phyloP scores from a whole-genome alignment of 2,113 vertebrate genomes.

The Pelusios castaneus region DNA sequence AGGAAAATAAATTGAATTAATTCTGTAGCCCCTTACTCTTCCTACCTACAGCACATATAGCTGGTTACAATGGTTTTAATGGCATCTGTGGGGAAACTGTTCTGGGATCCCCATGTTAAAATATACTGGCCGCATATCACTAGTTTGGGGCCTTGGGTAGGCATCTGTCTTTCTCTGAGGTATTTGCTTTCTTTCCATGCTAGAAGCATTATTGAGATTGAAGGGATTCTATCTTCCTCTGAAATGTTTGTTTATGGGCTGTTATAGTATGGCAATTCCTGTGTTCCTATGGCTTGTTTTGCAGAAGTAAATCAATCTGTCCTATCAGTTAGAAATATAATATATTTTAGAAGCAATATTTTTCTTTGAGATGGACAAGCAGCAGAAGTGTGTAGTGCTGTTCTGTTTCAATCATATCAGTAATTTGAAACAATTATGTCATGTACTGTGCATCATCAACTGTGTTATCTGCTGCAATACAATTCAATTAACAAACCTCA shows the following conservation, averaged over 20 bases:
- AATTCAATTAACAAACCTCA: conserved; percentile 63
- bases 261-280: conserved; percentile 9
- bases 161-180: neutral
- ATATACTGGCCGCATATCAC: neutral
- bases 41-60: neutral
- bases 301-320: conserved; percentile 1
- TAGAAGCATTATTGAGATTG: neutral
- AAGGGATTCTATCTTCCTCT: conserved; percentile 3
- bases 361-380: conserved; percentile 25
- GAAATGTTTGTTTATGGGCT: neutral
- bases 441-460: conserved; percentile 45
- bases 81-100: neutral
- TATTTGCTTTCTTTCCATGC: neutral
- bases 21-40: neutral
- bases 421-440: conserved; percentile 67
- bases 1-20: neutral
- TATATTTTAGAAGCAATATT: neutral
- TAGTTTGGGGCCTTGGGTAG: neutral
- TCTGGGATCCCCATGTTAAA: neutral
- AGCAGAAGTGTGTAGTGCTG: conserved; percentile 52
- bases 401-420: conserved; percentile 53
- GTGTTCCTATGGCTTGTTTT: neutral
- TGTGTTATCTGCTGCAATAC: conserved; percentile 50
- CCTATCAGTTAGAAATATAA: neutral
- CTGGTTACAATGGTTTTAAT: neutral